Evolutionary conservation across 2,113 vertebrate species (phyloP), one percentile per base, ranked within the genome.

Genomic region (Platysteira castanea): DNA sequence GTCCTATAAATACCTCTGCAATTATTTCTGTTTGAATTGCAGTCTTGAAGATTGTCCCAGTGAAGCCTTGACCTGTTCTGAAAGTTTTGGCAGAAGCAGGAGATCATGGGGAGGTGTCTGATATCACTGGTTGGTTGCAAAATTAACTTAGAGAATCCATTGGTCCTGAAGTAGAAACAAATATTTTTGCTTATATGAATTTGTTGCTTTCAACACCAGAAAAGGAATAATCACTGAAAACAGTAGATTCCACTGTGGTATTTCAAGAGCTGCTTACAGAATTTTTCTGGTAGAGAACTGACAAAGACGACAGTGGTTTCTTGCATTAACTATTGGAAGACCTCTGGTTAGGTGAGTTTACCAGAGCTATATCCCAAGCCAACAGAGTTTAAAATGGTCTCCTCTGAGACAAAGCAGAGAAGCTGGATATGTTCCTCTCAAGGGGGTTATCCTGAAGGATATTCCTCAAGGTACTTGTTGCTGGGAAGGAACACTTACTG

Each of bases 221-320:
- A 81, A 46, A 71, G 2, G 57, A 82, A 52, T 35, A 53, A 59
- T 44, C 42, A 82, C 17, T 42, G 39, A 49, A 67, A 83, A 67
- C 0, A 0, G 20, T 50, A 13, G 15, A 26, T 47, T 42, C 23
- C 27, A 35, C 7, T 63, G 17, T 0, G 2, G 10, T 22, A 26
- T 44, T 15, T 37, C 19, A 82, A 78, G 75, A 56, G 20, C 16
- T 63, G 7, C 33, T 78, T 63, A 46, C 7, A 59, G 42, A 59
- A 24, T 50, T 78, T 70, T 75, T 23, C 53, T 59, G 23, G 23
- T 39, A 64, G 23, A 79, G 20, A 76, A 68, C 20, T 59, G 83
- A 70, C 31, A 28, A 63, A 85, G 24, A n/a, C 63, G 31, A 20
- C 24, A 21, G 13, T 33, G 31, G 13, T 50, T 92, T 71, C 28